Conservation (phyloP, 2,888 invertebrate species). For the Orchesella flavescens region DNA sequence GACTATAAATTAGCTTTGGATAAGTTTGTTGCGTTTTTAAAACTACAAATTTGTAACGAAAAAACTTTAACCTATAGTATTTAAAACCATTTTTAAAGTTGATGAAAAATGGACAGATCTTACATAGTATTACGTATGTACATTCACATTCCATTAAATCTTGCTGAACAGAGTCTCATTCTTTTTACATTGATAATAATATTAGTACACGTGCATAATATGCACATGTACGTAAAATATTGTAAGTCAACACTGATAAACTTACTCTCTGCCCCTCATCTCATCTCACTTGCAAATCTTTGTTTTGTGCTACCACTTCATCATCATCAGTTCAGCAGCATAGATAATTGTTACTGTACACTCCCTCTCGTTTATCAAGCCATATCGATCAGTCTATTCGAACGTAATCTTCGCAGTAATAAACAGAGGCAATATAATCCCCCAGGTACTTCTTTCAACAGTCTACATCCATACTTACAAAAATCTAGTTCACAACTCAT, state of each 20-base stretch:
- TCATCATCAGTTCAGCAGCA: neutral
- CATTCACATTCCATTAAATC: no score
- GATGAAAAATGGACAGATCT: no score
- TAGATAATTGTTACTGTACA: neutral
- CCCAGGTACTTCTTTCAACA: slow-evolving; percentile 61
- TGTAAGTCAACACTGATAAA: neutral
- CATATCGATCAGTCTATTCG: slow-evolving; percentile 57
- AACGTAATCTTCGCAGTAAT: slow-evolving; percentile 57
- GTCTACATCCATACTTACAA: slow-evolving; percentile 37
- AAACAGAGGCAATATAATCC: slow-evolving; percentile 46
- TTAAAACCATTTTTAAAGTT: no score
- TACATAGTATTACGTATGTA: no score
- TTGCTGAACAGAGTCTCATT: no score
- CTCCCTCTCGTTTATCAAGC: slow-evolving; percentile 18
- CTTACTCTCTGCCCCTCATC: neutral
- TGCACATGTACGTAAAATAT: no score
- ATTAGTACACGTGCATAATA: no score
- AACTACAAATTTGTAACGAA: neutral
- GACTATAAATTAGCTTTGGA: slow-evolving; percentile 42
- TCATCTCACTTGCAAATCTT: neutral
- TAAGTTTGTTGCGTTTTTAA: neutral
- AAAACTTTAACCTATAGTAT: no score
- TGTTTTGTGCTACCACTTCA: neutral
- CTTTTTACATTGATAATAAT: no score
- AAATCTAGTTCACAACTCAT: slow-evolving; percentile 9